Evolutionary conservation across 2,888 invertebrate species (phyloP).

Genomic region (Drosophila melanocephala): DNA sequence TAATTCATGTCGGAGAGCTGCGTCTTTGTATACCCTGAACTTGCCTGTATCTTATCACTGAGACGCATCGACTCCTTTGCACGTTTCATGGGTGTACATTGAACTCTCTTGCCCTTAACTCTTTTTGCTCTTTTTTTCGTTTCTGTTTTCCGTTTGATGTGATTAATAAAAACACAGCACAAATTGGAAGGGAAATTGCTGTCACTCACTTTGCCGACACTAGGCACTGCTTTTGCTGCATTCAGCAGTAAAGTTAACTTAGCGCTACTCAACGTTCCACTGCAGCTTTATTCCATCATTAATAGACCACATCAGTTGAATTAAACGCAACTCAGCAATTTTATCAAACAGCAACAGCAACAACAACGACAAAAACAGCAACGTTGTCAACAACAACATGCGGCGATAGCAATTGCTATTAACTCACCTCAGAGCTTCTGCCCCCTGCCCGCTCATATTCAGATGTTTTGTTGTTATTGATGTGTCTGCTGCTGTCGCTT

Average conservation of each 20-base stretch:
- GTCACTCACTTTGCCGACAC: conserved; percentile 63
- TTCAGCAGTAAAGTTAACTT: conserved; percentile 53
- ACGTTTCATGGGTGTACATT: conserved; percentile 20
- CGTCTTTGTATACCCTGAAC: neutral
- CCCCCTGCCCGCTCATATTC: neutral
- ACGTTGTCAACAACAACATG: conserved; percentile 43
- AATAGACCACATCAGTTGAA: conserved; percentile 78
- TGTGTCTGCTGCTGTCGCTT: conserved; percentile 53
- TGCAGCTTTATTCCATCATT: conserved; percentile 52
- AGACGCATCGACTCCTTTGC: conserved; percentile 17
- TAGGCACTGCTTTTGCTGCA: conserved; percentile 27
- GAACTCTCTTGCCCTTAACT: conserved; percentile 42
- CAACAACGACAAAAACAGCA: conserved; percentile 16
- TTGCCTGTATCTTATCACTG: conserved; percentile 7
- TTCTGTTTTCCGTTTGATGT: conserved; percentile 27
- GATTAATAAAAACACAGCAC: conserved; percentile 74
- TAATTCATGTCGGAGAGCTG: neutral
- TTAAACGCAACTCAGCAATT: conserved; percentile 79
- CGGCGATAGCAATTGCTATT: conserved; percentile 62
- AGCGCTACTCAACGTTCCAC: conserved; percentile 27
- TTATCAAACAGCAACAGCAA: conserved; percentile 59
- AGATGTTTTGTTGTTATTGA: conserved; percentile 29
- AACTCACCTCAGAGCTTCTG: conserved; percentile 25
- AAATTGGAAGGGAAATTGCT: conserved; percentile 77
- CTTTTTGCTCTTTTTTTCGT: conserved; percentile 27